Evolutionary conservation across 2,797 vertebrate species (phyloP), one percentile per base, ranked within the genome.

Genomic region (Centroberyx gerrardi): DNA sequence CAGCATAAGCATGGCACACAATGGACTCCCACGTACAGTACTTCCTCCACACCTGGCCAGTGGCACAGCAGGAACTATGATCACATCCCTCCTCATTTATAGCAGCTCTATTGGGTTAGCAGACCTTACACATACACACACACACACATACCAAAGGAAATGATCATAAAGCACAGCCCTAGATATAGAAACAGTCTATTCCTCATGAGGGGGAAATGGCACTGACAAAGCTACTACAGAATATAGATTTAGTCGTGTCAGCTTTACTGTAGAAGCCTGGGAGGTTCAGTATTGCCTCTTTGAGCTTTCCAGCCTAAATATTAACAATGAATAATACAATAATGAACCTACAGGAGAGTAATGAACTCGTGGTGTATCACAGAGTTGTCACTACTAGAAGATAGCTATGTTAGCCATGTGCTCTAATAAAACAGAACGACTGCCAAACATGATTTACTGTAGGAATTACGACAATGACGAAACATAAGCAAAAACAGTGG

Each of bases 31-130:
- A 87, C 79, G 65, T 72, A 17, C n/a, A 74, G 36, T 31, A 93
- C 94, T 95, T 96, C 95, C 95, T 95, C 88, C 82, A 85, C 95
- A 96, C 93, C 95, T 96, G 94, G 80, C 29, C 80, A 71, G 62
- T 68, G 72, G 80, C 85, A 87, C 72, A 90, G 87, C 84, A 93
- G 93, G 91, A 96, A 95, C 93, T 92, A 91, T 92, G 90, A 93
- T 76, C 78, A 92, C 91, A 92, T 94, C 86, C 81, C 83, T 82
- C 74, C 81, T 84, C 76, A 65, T 83, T 84, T 66, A 84, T 46
- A 83, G 73, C 78, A 79, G 46, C 72, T 70, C 49, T 48, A 51
- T 52, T 67, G 48, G 31, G 12, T 2, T 27, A 48, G 82, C 76
- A 71, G 64, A 63, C 29, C 66, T 36, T n/a, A 56, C 42, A 58